A percentile compares a stretch with the other conserved stretches of the same genome.
Evolutionary conservation across 2,888 invertebrate genomes (phyloP).

Genomic region (Entomobrya multifasciata): DNA sequence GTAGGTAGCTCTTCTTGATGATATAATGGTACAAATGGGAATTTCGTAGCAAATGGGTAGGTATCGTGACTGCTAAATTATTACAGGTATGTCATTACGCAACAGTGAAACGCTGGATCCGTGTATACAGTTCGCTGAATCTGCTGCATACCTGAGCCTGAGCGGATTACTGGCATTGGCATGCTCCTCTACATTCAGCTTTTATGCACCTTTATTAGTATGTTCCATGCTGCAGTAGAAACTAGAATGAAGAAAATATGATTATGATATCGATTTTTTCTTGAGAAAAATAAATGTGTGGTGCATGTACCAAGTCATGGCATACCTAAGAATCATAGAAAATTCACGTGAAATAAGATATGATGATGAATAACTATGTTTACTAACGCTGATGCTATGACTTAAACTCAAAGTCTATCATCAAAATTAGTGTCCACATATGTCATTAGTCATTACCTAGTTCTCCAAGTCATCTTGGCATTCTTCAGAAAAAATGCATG

Average conservation of each 20-base stretch:
- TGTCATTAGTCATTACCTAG: constrained; percentile 28
- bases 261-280: constrained; percentile 33
- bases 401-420: constrained; percentile 5
- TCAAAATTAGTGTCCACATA: constrained; percentile 31
- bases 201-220: background rate
- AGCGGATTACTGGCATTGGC: background rate
- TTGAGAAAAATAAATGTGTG: constrained; percentile 7
- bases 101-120: background rate
- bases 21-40: constrained; percentile 31
- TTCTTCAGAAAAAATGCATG: background rate
- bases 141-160: background rate
- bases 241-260: background rate
- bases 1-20: constrained; percentile 7
- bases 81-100: constrained; percentile 53
- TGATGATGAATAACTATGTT: constrained; percentile 3
- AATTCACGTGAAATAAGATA: constrained; percentile 16
- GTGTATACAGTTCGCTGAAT: background rate
- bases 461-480: background rate
- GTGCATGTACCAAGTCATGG: background rate
- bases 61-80: constrained; percentile 64
- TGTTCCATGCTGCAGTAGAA: background rate
- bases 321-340: background rate
- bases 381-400: background rate
- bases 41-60: constrained; percentile 34
- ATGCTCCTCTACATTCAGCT: background rate